A percentile compares a stretch with the other conserved stretches of the same genome.
phyloP scores from a whole-genome alignment of 2,888 invertebrate species.

The Orchestes rusci region DNA sequence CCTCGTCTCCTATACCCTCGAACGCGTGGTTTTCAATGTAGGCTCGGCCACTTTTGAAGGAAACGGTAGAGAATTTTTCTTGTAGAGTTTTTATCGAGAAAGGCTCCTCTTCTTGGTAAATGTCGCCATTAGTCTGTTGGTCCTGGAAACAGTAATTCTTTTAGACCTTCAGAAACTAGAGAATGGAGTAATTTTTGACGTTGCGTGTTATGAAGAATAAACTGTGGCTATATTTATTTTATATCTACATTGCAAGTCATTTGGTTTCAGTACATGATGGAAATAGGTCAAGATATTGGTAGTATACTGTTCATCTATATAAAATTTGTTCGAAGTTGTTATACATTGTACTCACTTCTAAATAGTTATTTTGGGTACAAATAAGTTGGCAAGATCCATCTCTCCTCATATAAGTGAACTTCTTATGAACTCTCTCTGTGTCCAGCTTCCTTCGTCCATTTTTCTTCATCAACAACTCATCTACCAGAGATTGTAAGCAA shows the following conservation, averaged over 20 bases:
- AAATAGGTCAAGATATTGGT: too few relatives aligned
- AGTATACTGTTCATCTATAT: too few relatives aligned
- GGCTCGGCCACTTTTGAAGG: constrained; percentile 62
- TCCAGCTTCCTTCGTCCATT: constrained; percentile 49
- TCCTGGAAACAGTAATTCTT: constrained; percentile 11
- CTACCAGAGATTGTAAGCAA: constrained; percentile 91
- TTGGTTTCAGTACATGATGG: too few relatives aligned
- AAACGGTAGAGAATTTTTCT: constrained; percentile 64
- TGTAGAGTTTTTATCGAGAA: constrained; percentile 70
- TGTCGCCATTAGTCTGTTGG: constrained; percentile 12
- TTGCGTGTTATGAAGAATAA: too few relatives aligned
- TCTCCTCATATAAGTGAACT: constrained; percentile 64
- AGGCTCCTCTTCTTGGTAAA: constrained; percentile 46
- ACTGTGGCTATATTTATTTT: too few relatives aligned
- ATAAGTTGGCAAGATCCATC: constrained; percentile 65
- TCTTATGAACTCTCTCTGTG: constrained; percentile 42
- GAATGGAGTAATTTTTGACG: too few relatives aligned
- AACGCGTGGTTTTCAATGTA: constrained; percentile 88
- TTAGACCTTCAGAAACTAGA: too few relatives aligned
- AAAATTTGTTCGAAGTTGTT: too few relatives aligned
- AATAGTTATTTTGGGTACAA: constrained; percentile 42
- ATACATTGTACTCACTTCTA: too few relatives aligned
- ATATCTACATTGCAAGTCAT: too few relatives aligned
- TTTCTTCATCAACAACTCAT: constrained; percentile 77
- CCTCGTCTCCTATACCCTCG: constrained; percentile 93